These are phyloP conservation scores for Acestrorhynchus altus DNA, from an alignment of 2,797 vertebrate genomes.

Conservation along the genomic window DNA sequence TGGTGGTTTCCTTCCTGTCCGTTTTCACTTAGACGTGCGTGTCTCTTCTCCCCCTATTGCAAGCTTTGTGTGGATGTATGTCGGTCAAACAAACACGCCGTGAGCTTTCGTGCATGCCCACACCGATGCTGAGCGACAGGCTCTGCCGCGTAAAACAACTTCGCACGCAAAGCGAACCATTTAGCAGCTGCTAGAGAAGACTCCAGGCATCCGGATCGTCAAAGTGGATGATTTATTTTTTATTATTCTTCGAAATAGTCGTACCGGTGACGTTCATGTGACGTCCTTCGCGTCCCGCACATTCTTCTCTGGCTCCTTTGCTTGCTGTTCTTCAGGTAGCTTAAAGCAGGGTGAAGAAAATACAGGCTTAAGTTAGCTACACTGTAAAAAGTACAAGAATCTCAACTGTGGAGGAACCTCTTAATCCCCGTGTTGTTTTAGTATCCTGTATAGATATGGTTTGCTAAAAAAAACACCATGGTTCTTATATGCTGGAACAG, in stretches of 20 bases:
- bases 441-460: too few species aligned
- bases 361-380: not conserved
- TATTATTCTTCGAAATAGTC: too few species aligned
- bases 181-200: not conserved
- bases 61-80: constrained; percentile 55
- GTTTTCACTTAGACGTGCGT: constrained; percentile 39
- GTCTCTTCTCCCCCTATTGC: constrained; percentile 36
- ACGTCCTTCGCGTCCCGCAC: not conserved
- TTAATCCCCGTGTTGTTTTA: too few species aligned
- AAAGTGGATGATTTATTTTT: not conserved
- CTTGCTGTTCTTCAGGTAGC: not conserved
- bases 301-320: not conserved
- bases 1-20: constrained; percentile 3
- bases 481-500: too few species aligned
- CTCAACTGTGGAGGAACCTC: too few species aligned
- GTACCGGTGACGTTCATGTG: not conserved
- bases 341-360: not conserved
- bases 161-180: not conserved
- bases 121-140: constrained; percentile 34
- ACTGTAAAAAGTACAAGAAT: too few species aligned
- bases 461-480: too few species aligned
- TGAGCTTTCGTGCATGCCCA: constrained; percentile 54
- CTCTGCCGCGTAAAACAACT: not conserved
- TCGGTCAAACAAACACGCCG: constrained; percentile 43
- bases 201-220: not conserved